phyloP scores from a whole-genome alignment of 2,888 invertebrate species.

The Agrochola circellaris region DNA sequence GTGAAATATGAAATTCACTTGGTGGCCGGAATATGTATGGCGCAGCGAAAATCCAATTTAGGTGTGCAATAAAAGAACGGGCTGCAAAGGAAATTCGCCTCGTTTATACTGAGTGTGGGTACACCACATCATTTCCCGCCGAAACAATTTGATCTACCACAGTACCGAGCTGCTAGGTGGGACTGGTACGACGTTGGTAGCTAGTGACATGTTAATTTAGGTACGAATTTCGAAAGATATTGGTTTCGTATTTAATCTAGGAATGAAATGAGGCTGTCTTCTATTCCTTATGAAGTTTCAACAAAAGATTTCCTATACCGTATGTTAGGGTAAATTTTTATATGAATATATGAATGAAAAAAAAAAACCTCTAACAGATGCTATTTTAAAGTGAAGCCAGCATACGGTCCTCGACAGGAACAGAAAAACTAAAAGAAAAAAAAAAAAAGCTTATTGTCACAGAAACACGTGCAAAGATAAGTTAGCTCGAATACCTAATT shows the following conservation, averaged over 20 bases:
- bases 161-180: slow-evolving; percentile 1
- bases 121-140: slow-evolving; percentile 56
- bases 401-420: not conserved
- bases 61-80: slow-evolving; percentile 81
- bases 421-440: not conserved
- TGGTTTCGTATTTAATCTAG: slow-evolving; percentile 10
- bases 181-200: not conserved
- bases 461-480: too few species aligned
- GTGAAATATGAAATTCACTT: slow-evolving; percentile 76
- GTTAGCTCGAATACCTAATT: not conserved
- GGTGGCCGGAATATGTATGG: slow-evolving; percentile 71
- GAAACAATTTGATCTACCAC: slow-evolving; percentile 53
- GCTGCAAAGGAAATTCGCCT: slow-evolving; percentile 69
- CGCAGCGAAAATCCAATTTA: slow-evolving; percentile 81
- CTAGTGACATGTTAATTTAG: slow-evolving; percentile 43
- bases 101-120: slow-evolving; percentile 55
- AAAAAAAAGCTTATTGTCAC: not conserved
- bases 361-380: not conserved
- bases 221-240: slow-evolving; percentile 11
- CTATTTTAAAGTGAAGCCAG: not conserved
- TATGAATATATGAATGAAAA: too few species aligned
- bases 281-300: not conserved
- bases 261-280: not conserved
- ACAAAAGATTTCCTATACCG: not conserved
- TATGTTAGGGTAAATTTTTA: not conserved